These are phyloP conservation scores for Sinocyclocheilus rhinocerous DNA, from an alignment of 2,113 vertebrate species.

Conservation along the genomic window DNA sequence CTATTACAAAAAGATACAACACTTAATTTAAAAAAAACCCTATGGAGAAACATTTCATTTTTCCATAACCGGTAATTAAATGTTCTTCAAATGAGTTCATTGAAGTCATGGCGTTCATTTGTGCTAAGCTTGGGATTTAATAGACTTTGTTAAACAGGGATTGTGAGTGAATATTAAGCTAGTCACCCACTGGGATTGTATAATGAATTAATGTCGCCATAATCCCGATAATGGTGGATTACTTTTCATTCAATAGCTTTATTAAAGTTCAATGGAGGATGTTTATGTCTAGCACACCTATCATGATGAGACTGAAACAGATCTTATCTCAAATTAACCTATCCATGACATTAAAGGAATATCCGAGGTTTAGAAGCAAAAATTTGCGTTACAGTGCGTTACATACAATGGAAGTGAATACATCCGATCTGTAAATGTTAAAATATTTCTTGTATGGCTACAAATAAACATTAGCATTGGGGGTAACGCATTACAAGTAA, in stretches of 20 bases:
- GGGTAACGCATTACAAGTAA: too few relatives aligned
- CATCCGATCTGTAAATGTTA: too few relatives aligned
- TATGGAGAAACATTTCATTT: slow-evolving; percentile 74
- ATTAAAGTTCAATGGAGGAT: slow-evolving; percentile 60
- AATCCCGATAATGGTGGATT: slow-evolving; percentile 77
- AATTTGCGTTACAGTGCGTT: too few relatives aligned
- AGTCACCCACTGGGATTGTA: slow-evolving; percentile 76
- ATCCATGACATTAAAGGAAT: background rate
- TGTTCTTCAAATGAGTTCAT: slow-evolving; percentile 74
- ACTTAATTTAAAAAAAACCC: slow-evolving; percentile 70
- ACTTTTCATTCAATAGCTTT: slow-evolving; percentile 68
- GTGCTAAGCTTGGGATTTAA: slow-evolving; percentile 75
- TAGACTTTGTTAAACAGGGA: slow-evolving; percentile 77
- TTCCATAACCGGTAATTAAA: slow-evolving; percentile 74
- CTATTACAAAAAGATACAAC: slow-evolving; percentile 74
- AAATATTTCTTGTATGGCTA: too few relatives aligned
- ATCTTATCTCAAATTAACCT: slow-evolving; percentile 1
- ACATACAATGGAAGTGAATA: too few relatives aligned
- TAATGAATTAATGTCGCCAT: slow-evolving; percentile 78
- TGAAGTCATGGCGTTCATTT: slow-evolving; percentile 73
- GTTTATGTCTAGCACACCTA: slow-evolving; percentile 57
- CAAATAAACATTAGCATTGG: too few relatives aligned
- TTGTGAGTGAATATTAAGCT: slow-evolving; percentile 75
- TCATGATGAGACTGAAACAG: background rate
- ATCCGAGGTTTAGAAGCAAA: background rate